These are phyloP conservation scores for Parnassius glacialis DNA, from an alignment of 2,888 invertebrate genomes.

Conservation along the genomic window DNA sequence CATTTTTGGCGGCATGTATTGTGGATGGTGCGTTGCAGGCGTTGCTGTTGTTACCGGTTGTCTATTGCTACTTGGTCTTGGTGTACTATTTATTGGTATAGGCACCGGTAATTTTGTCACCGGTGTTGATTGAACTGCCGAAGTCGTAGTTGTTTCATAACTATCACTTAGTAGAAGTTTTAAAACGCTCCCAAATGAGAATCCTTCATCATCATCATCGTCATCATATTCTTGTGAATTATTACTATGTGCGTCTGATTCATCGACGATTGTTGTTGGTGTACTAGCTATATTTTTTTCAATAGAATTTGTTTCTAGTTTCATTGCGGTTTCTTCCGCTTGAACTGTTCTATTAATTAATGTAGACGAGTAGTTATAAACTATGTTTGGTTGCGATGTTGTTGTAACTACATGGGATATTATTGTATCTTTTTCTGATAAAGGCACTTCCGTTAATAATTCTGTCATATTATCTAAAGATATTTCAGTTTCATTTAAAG, in stretches of 20 bases:
- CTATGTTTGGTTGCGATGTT: not conserved
- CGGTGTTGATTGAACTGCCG: constrained; percentile 32
- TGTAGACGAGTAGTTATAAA: not conserved
- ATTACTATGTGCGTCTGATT: constrained; percentile 34
- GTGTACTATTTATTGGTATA: constrained; percentile 17
- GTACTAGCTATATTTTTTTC: constrained; percentile 31
- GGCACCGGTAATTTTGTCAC: constrained; percentile 30
- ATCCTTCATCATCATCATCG: constrained; percentile 71
- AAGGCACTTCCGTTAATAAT: constrained; percentile 1
- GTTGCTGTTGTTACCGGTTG: constrained; percentile 40
- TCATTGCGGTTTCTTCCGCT: not conserved
- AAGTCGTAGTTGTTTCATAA: constrained; percentile 57
- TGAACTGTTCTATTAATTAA: not conserved
- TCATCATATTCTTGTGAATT: constrained; percentile 61
- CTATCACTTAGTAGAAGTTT: constrained; percentile 81
- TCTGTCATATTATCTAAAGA: constrained; percentile 28
- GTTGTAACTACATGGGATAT: not conserved
- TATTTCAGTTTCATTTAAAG: constrained; percentile 28
- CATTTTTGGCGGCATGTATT: constrained; percentile 49
- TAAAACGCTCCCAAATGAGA: constrained; percentile 83
- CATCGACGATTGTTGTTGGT: constrained; percentile 30
- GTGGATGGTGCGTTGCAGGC: constrained; percentile 49
- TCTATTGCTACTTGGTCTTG: constrained; percentile 32
- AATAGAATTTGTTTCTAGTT: constrained; percentile 22
- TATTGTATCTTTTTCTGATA: not conserved